These are phyloP conservation scores for Phoenicopterus ruber DNA, from an alignment of 2,113 vertebrate species.

Conservation along the genomic window DNA sequence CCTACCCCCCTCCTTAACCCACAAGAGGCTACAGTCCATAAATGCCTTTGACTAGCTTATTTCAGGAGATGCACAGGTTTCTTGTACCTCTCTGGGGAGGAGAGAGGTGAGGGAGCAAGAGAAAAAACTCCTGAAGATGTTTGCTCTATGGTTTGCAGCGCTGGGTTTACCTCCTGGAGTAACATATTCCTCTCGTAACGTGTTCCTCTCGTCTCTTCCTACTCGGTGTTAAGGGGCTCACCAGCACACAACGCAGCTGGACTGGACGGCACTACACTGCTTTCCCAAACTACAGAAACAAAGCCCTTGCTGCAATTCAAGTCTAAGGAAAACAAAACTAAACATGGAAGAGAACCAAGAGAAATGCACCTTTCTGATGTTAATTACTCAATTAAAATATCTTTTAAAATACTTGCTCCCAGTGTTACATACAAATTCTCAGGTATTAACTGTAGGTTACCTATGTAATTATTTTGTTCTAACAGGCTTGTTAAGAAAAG, in stretches of 20 bases:
- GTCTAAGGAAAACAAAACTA: background rate
- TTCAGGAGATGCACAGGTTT: background rate
- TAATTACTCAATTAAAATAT: background rate
- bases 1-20: background rate
- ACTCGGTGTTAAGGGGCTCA: background rate
- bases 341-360: background rate
- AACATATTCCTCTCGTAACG: too few species aligned
- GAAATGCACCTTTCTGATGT: background rate
- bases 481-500: background rate
- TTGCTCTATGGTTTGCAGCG: background rate
- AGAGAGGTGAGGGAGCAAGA: background rate
- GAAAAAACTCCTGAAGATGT: background rate
- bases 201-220: background rate
- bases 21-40: background rate
- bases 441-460: background rate
- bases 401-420: background rate
- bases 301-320: background rate
- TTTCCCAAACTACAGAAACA: background rate
- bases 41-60: background rate
- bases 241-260: background rate
- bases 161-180: background rate
- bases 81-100: background rate
- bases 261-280: too few species aligned
- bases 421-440: background rate
- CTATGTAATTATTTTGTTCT: background rate